A percentile compares a stretch with the other conserved stretches of the same genome.
These are phyloP conservation scores for Equus quagga DNA, from an alignment of 2,113 vertebrate genomes.

Conservation along the genomic window DNA sequence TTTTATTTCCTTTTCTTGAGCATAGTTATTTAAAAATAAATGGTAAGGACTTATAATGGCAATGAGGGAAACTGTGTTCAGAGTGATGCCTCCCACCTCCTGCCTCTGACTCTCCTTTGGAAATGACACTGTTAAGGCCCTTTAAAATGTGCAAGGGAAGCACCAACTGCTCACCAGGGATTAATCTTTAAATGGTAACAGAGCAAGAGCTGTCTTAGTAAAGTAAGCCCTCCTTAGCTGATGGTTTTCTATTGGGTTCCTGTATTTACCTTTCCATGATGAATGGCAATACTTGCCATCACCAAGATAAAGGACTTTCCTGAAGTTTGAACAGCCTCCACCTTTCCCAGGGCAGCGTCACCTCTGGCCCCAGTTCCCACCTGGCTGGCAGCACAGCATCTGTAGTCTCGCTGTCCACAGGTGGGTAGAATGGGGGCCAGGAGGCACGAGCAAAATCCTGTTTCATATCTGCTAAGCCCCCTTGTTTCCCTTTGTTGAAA, in stretches of 20 bases:
- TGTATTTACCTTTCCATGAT: slow-evolving; percentile 36
- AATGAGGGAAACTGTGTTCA: neutral
- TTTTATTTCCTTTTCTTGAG: slow-evolving; percentile 29
- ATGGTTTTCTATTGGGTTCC: neutral
- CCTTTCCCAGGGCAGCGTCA: neutral
- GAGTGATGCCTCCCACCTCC: neutral
- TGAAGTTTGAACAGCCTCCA: neutral
- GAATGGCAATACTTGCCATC: neutral
- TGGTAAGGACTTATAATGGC: neutral
- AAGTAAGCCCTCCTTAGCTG: neutral
- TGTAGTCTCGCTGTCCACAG: neutral
- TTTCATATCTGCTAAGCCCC: neutral
- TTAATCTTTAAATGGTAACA: neutral
- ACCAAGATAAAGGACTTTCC: neutral
- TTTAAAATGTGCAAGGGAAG: slow-evolving; percentile 1
- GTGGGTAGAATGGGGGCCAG: too few species aligned
- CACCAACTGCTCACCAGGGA: neutral
- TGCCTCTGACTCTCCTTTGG: neutral
- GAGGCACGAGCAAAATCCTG: neutral
- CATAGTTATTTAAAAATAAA: slow-evolving; percentile 45
- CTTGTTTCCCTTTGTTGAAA: neutral
- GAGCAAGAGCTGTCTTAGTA: neutral
- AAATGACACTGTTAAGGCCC: neutral
- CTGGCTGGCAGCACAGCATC: neutral
- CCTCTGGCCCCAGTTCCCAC: neutral